phyloP scores from a whole-genome alignment of 2,888 invertebrate species.

The Barypeithes pellucidus region DNA sequence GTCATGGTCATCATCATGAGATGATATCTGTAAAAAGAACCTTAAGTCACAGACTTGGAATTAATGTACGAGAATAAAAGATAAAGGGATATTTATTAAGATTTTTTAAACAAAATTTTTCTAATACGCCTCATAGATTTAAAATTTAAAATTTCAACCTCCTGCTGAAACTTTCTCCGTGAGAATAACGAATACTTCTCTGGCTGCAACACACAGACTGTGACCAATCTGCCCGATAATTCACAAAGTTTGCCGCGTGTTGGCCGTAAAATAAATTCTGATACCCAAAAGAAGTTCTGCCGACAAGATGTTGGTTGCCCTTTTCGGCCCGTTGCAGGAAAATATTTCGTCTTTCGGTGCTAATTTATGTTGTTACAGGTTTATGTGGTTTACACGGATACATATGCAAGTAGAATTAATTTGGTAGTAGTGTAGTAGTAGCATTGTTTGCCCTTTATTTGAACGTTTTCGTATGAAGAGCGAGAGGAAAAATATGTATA shows the following conservation, averaged over 20 bases:
- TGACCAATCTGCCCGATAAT: conserved; percentile 52
- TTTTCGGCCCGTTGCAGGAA: conserved; percentile 31
- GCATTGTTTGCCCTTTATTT: no score
- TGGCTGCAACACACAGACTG: conserved; percentile 46
- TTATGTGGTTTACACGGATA: conserved; percentile 3
- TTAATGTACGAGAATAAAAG: no score
- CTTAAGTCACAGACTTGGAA: no score
- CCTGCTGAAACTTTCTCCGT: conserved; percentile 28
- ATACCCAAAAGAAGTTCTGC: conserved; percentile 38
- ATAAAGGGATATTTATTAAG: no score
- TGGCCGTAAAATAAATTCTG: conserved; percentile 47
- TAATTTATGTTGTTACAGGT: conserved; percentile 13
- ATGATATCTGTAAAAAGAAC: no score
- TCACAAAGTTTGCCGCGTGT: conserved; percentile 49
- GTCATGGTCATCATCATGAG: no score
- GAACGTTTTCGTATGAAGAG: no score
- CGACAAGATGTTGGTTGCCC: conserved; percentile 41
- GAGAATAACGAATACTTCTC: conserved; percentile 17
- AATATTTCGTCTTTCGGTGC: conserved; percentile 12
- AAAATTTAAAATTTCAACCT: conserved; percentile 8
- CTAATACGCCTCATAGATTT: no score
- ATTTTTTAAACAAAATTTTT: no score
- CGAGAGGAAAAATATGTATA: no score
- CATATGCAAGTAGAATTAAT: no score
- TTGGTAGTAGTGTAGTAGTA: no score